A percentile compares a stretch with the other conserved stretches of the same genome.
Evolutionary conservation across 2,888 invertebrate species (phyloP).

Genomic region (Ctena decussata): DNA sequence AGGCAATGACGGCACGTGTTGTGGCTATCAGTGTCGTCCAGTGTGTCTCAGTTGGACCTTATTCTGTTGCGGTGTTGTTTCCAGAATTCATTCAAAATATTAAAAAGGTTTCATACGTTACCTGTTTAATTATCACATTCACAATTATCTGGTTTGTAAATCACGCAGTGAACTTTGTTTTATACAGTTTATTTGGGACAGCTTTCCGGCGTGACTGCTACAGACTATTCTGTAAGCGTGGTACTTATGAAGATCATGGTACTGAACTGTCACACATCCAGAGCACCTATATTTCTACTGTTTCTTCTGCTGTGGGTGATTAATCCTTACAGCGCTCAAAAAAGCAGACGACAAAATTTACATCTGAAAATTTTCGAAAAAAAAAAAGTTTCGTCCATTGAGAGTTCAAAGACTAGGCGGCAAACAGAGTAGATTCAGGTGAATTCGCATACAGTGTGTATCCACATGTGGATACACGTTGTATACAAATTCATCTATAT

Average conservation of each 20-base stretch:
- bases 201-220: not conserved
- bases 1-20: not conserved
- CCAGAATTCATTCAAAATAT: not conserved
- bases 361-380: too few relatives aligned
- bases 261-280: too few relatives aligned
- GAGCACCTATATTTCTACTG: too few relatives aligned
- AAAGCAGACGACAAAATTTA: too few relatives aligned
- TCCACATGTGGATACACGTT: too few relatives aligned
- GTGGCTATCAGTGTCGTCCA: not conserved
- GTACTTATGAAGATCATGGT: not conserved
- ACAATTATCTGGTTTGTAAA: not conserved
- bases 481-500: too few relatives aligned
- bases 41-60: not conserved
- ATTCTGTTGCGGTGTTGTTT: not conserved
- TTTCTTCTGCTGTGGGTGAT: too few relatives aligned
- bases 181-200: not conserved
- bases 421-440: too few relatives aligned
- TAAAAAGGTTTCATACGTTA: not conserved
- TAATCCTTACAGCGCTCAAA: too few relatives aligned
- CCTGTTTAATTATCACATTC: not conserved
- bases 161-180: not conserved
- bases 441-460: too few relatives aligned
- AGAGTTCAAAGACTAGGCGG: too few relatives aligned
- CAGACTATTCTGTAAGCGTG: not conserved
- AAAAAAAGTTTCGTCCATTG: too few relatives aligned